Conservation (phyloP, 1,140 invertebrate genomes). For the Plectus sambesii region DNA sequence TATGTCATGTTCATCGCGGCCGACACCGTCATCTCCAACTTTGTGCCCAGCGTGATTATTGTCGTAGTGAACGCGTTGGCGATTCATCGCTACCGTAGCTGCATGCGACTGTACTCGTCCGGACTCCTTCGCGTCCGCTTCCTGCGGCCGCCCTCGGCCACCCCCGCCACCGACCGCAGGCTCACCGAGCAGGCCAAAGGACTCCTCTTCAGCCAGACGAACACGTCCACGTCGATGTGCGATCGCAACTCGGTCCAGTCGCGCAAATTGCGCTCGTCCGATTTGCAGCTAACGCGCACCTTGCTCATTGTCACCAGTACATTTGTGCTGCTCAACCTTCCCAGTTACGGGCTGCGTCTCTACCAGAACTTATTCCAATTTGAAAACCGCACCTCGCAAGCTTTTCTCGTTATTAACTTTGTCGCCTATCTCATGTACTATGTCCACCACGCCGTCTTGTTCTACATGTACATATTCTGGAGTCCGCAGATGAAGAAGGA, state of each 20-base stretch:
- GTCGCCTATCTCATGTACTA: constrained; percentile 44
- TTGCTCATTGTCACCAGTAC: constrained; percentile 44
- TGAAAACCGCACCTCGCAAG: constrained; percentile 10
- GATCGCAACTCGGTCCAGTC: constrained; percentile 22
- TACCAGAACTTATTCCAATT: constrained; percentile 27
- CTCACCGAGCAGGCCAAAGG: constrained; percentile 14
- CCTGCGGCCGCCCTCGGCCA: constrained; percentile 24
- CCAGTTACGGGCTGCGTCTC: constrained; percentile 40
- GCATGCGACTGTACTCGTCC: constrained; percentile 44
- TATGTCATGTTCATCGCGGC: constrained; percentile 39
- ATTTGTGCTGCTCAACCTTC: constrained; percentile 43
- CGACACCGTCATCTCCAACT: constrained; percentile 42
- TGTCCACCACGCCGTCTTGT: constrained; percentile 41
- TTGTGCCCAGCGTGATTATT: constrained; percentile 40
- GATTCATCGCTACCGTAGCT: constrained; percentile 41
- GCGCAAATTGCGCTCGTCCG: constrained; percentile 37
- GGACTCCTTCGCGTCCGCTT: constrained; percentile 42
- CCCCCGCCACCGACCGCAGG: constrained; percentile 7
- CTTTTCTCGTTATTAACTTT: constrained; percentile 36
- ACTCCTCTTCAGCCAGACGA: constrained; percentile 6
- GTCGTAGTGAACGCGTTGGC: constrained; percentile 40
- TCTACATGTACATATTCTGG: constrained; percentile 45
- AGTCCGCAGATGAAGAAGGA: constrained; percentile 46
- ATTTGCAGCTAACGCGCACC: constrained; percentile 40
- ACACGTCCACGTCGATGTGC: constrained; percentile 29